These are phyloP conservation scores for Gari tellinella DNA, from an alignment of 2,888 invertebrate genomes.

Conservation along the genomic window DNA sequence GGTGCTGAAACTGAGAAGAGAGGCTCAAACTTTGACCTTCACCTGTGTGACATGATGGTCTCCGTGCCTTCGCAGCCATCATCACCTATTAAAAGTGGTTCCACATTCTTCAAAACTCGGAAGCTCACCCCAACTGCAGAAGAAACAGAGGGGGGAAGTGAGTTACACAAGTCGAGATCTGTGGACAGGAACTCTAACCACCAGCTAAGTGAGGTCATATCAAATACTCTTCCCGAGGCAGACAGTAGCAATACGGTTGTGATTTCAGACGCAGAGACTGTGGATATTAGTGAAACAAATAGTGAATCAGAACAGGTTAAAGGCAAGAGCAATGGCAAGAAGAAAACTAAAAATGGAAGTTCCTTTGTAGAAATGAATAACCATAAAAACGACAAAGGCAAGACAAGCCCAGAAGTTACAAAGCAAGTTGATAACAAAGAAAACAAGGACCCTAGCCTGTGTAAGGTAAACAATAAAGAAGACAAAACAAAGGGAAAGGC, in stretches of 20 bases:
- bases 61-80: conserved; percentile 58
- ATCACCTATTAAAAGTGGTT: conserved; percentile 60
- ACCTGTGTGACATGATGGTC: conserved; percentile 58
- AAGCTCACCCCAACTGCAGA: conserved; percentile 42
- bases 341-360: conserved; percentile 39
- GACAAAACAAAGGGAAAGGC: conserved; percentile 4
- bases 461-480: conserved; percentile 37
- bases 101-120: conserved; percentile 58
- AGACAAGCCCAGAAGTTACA: not conserved
- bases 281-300: conserved; percentile 31
- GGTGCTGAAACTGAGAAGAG: conserved; percentile 48
- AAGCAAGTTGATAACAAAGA: conserved; percentile 49
- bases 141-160: conserved; percentile 30
- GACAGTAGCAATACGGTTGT: conserved; percentile 31
- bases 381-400: conserved; percentile 48
- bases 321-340: conserved; percentile 39
- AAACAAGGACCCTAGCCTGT: conserved; percentile 49
- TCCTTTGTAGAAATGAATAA: conserved; percentile 41
- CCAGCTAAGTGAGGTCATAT: conserved; percentile 43
- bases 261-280: conserved; percentile 27
- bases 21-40: conserved; percentile 35
- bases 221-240: conserved; percentile 29
- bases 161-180: conserved; percentile 32
- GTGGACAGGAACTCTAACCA: conserved; percentile 50
- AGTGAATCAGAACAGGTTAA: conserved; percentile 38